A percentile compares a stretch with the other conserved stretches of the same genome.
These are phyloP conservation scores for Tokudaia muenninki DNA, from an alignment of 2,797 vertebrate genomes.

Conservation along the genomic window DNA sequence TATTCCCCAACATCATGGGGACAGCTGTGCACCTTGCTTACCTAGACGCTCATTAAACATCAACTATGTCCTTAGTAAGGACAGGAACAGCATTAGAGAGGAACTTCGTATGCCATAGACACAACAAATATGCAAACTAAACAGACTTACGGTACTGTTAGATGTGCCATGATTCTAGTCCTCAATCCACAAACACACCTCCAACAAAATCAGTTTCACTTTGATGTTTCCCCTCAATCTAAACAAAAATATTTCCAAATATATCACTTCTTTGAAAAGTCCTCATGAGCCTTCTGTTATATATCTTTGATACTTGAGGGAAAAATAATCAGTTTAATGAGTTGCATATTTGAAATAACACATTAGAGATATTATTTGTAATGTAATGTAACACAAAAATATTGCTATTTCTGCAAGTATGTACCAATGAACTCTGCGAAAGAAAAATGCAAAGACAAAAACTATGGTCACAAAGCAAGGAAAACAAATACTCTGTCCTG, in stretches of 20 bases:
- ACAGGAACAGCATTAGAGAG: neutral
- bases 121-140: neutral
- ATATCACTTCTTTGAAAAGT: conserved; percentile 12
- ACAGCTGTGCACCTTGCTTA: neutral
- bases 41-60: neutral
- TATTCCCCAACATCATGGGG: neutral
- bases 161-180: neutral
- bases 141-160: neutral
- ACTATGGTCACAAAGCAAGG: neutral
- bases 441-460: neutral
- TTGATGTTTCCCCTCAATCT: neutral
- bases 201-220: neutral
- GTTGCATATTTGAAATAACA: neutral
- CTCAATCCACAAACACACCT: neutral
- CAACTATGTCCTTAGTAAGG: neutral
- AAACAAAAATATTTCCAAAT: conserved; percentile 23
- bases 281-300: neutral
- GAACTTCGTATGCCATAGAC: neutral
- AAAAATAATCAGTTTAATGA: neutral
- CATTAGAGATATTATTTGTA: neutral
- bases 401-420: neutral
- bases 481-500: neutral
- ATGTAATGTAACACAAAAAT: neutral
- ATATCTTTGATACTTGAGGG: neutral
- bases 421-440: neutral